Conservation (phyloP, 2,888 invertebrate species). For the Operophtera brumata region DNA sequence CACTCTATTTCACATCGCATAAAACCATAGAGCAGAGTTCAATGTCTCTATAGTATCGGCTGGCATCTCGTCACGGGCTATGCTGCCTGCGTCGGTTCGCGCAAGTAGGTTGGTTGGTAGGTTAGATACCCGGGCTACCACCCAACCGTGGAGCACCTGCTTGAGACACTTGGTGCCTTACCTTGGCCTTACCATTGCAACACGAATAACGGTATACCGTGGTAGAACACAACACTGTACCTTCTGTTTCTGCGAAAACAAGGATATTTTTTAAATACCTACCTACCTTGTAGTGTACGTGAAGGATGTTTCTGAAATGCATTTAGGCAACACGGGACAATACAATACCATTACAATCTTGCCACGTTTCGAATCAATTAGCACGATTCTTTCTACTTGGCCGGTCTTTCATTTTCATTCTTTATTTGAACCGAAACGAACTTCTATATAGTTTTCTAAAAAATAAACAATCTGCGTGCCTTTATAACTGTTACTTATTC, state of each 20-base stretch:
- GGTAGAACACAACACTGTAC: too few species aligned
- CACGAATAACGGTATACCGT: slow-evolving; percentile 6
- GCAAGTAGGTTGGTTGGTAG: slow-evolving; percentile 10
- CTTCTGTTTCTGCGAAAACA: too few species aligned
- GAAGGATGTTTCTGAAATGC: slow-evolving; percentile 12
- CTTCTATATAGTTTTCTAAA: too few species aligned
- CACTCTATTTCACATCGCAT: too few species aligned
- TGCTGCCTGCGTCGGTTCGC: background rate
- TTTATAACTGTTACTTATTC: too few species aligned
- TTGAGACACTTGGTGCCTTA: slow-evolving; percentile 24
- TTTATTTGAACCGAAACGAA: background rate
- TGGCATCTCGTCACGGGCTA: slow-evolving; percentile 51
- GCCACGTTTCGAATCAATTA: slow-evolving; percentile 35
- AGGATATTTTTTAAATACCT: too few species aligned
- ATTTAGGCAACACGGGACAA: slow-evolving; percentile 12
- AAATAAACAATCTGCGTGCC: too few species aligned
- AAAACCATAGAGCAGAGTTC: slow-evolving; percentile 42
- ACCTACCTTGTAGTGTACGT: slow-evolving; percentile 3
- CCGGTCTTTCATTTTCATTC: background rate
- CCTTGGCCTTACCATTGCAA: background rate
- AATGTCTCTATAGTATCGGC: slow-evolving; percentile 57
- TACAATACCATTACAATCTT: slow-evolving; percentile 27
- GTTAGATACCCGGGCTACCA: slow-evolving; percentile 16
- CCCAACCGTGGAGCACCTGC: slow-evolving; percentile 33
- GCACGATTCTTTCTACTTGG: slow-evolving; percentile 36